A percentile compares a stretch with the other conserved stretches of the same genome.
Conservation (phyloP, 1,140 invertebrate genomes). For the Coptotermes formosanus region DNA sequence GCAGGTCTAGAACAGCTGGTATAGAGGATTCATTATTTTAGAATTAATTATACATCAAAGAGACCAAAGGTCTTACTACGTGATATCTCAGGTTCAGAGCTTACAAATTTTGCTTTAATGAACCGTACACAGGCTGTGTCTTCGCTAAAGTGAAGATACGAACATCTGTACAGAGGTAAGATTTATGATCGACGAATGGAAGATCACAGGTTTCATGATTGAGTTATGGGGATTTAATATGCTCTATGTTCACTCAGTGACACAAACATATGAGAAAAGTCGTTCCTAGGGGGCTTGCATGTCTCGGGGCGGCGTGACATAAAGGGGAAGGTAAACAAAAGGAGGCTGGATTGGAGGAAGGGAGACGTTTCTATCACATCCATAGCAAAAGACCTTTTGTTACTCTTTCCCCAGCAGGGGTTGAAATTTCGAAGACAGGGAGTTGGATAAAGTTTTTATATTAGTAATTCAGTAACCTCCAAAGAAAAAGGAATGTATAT, state of each 20-base stretch:
- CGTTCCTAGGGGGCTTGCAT: not conserved
- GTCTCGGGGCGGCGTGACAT: not conserved
- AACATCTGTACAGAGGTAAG: not conserved
- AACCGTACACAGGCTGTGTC: not conserved
- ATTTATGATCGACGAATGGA: not conserved
- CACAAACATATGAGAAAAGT: not conserved
- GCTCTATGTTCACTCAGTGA: not conserved
- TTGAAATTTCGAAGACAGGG: not conserved
- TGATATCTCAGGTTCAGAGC: not conserved
- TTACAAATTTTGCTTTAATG: not conserved
- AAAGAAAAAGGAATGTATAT: not conserved
- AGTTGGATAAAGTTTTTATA: not conserved
- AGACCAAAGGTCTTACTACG: too few relatives aligned
- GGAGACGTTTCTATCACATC: not conserved
- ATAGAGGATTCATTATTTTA: too few relatives aligned
- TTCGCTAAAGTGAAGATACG: not conserved
- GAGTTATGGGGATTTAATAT: conserved; percentile 19
- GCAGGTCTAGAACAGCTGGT: too few relatives aligned
- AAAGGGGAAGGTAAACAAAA: not conserved
- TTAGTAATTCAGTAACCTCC: conserved; percentile 7
- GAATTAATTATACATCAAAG: too few relatives aligned
- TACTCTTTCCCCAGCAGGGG: not conserved
- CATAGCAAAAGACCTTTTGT: not conserved
- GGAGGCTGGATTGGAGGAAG: not conserved
- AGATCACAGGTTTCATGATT: not conserved